Evolutionary conservation across 2,888 invertebrate genomes (phyloP), one percentile per base, ranked within the genome.

Genomic region (Vannuccia rotundouncinata): DNA sequence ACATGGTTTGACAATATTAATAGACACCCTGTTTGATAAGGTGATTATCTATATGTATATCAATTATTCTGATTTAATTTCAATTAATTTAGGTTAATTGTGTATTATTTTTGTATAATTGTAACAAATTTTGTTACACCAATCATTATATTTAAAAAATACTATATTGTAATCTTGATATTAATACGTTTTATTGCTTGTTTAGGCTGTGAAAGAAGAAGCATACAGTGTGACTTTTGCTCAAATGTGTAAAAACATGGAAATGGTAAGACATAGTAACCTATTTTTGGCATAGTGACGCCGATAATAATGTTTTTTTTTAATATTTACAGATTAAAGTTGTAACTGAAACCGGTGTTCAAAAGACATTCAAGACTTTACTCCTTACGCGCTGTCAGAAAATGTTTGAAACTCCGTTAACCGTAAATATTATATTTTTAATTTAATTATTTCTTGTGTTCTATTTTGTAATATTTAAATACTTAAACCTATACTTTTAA

Each of bases 341-440:
- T 45, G 45, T 10, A 45, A 45, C 45, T 45, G 45, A 45, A 45
- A 10, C 45, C 5, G 45, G 45, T 10, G 10, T 10, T 10, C 45
- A 45, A 17, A 45, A 45, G 17, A 45, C 45, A 10, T 73, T 73
- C 22, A 73, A 73, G 22, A 22, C 10, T 10, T 5, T 27, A 5
- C 73, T 73, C n/a, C 29, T 73, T 2, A 73, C 73, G 10, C 73
- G 27, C 5, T 73, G 73, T 22, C 73, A 73, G 22, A 5, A 22
- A 5, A 73, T 73, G 73, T 73, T 73, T 73, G 73, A 73, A 73
- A 73, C 73, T 25, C 45, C 45, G 17, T 45, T 45, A 17, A 45
- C 45, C 17, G 45, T 45, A 45, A 45, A 17, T 45, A 45, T 5
- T 45, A 45, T 45, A 10, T 45, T 10, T 45, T 45, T 45, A 45